Evolutionary conservation across 1,140 invertebrate genomes (phyloP), one percentile per base, ranked within the genome.

Genomic region (Hesperophylax magnus): DNA sequence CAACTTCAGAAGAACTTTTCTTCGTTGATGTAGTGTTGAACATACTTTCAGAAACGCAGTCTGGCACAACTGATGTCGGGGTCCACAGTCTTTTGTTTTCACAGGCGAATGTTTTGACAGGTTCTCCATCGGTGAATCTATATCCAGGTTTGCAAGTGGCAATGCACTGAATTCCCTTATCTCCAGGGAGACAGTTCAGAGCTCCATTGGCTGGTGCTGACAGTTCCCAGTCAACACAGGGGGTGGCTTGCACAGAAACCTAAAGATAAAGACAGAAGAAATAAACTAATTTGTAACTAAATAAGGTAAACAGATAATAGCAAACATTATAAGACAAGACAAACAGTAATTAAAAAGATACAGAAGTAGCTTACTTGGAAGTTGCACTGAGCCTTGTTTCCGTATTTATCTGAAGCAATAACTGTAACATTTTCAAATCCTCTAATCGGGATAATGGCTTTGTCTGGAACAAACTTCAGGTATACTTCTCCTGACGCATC

Each of bases 371-470:
- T 85, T 88, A 96, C 96, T 91, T 99, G 98, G 93, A 98, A 99
- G 86, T 98, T 92, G 88, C 98, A 99, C 52, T 93, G 92, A 14
- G 97, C 97, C 82, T 94, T 93, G 86, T 99, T 99, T 72, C 96
- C 97, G 87, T 93, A 96, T 85, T 94, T 94, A 87, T 99, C 98
- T 0, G 93, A 93, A 0, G 97, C 97, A 53, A 95, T 92, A 0
- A 98, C 97, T 0, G 97, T 98, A 0, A 99, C 97, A 88, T 98
- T 98, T 91, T 98, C 95, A 88, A 97, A 98, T 27, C 93, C 93
- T n/a, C 97, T 95, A 82, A 98, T 96, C 6, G 94, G 93, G 85
- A 99, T 98, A 0, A 95, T 92, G 0, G 97, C 96, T 83, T 93
- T 92, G 85, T 98, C 95, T 0, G 98, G 98, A 7, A 94, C 91